A percentile compares a stretch with the other conserved stretches of the same genome.
Conservation (phyloP, 2,888 invertebrate genomes). For the Masnerella sp. region DNA sequence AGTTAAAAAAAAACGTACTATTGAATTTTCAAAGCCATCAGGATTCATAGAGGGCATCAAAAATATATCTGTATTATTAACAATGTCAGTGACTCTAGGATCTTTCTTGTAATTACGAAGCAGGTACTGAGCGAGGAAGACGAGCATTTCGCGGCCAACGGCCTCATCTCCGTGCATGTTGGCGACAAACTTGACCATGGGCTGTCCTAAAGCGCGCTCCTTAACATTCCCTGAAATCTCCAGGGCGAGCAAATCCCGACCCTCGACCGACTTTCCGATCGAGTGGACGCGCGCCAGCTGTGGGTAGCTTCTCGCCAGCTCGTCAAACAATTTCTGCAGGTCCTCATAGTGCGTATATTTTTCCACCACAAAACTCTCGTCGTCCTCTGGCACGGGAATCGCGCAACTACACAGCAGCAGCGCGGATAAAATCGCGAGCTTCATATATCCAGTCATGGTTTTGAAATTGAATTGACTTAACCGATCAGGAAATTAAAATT, state of each 20-base stretch:
- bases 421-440: background rate
- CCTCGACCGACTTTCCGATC: slow-evolving; percentile 91
- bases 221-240: slow-evolving; percentile 87
- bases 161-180: slow-evolving; percentile 99
- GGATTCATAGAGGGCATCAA: slow-evolving; percentile 99
- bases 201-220: slow-evolving; percentile 82
- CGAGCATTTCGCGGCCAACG: slow-evolving; percentile 89
- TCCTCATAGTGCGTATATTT: slow-evolving; percentile 85
- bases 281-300: slow-evolving; percentile 84
- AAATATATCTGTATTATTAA: slow-evolving; percentile 94
- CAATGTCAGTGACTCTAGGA: slow-evolving; percentile 85
- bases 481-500: too few relatives aligned
- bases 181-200: slow-evolving; percentile 95
- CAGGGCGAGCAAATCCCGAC: slow-evolving; percentile 88
- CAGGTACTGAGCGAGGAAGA: slow-evolving; percentile 91
- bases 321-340: slow-evolving; percentile 82
- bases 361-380: slow-evolving; percentile 69
- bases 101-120: slow-evolving; percentile 86
- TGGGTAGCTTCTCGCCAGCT: slow-evolving; percentile 83
- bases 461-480: too few relatives aligned
- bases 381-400: slow-evolving; percentile 1
- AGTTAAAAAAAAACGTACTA: too few relatives aligned
- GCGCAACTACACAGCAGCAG: too few relatives aligned
- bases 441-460: background rate
- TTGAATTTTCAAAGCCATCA: slow-evolving; percentile 88